Evolutionary conservation across 2,113 vertebrate species (phyloP).

Genomic region (Chamaea fasciata): DNA sequence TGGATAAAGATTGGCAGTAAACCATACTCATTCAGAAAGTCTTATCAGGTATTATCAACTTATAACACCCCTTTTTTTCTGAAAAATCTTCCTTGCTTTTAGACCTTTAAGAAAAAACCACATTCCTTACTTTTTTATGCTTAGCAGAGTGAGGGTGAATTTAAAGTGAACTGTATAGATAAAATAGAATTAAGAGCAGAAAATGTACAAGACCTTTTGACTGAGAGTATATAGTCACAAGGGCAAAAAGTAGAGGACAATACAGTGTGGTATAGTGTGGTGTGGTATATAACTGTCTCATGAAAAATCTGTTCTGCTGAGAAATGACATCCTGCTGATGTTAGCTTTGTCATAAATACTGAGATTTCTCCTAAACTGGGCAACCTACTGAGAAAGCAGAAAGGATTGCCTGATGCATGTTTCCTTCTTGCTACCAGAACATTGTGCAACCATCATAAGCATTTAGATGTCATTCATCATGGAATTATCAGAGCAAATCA

Average conservation of each 20-base stretch:
- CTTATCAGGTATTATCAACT: neutral
- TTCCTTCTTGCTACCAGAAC: neutral
- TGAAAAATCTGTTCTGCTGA: neutral
- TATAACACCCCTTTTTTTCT: neutral
- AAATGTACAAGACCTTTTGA: neutral
- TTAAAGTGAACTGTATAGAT: neutral
- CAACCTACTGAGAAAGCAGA: neutral
- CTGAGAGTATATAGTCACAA: neutral
- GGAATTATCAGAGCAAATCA: neutral
- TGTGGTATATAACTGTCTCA: neutral
- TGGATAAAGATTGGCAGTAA: neutral
- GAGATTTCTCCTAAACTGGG: neutral
- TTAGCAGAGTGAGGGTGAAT: neutral
- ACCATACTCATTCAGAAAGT: neutral
- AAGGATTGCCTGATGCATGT: neutral
- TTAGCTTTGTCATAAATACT: neutral
- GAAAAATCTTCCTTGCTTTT: neutral
- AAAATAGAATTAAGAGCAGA: neutral
- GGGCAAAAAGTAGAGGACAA: neutral
- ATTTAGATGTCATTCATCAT: neutral
- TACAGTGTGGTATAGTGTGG: neutral
- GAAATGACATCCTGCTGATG: neutral
- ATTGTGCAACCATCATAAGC: neutral
- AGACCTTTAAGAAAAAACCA: neutral
- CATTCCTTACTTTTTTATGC: neutral